Base-by-base conservation (phyloP, 2,888 invertebrate species). In the Nasonia oneida region DNA sequence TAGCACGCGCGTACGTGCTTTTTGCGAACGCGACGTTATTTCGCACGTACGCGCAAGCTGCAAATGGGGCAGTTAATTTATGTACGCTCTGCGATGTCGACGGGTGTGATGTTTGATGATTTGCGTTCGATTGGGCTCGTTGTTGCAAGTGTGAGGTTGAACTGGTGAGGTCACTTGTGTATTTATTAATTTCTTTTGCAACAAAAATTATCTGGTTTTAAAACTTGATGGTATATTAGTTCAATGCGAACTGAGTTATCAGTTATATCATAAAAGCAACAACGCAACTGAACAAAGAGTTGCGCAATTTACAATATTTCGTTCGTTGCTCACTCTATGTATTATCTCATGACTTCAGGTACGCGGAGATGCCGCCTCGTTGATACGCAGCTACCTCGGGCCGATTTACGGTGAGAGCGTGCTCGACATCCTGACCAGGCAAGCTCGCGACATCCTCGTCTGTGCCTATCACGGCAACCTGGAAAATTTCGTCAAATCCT, bases 361-460 rank as follows among this genome's bases (percentile, higher is more conserved):
- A 67, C 88, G 93, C 37, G 91, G 90, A 23, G 93, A 92, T 87
- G 93, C 93, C 64, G 93, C 93, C 14, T 92, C 92, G 57, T 89
- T 96, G 90, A 95, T 96, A 89, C 95, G 96, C 90, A 94, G 93
- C 90, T 95, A 96, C 93, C 95, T 96, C 90, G 95, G 95, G 79
- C 94, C 94, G 88, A 94, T 96, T 91, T 96, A 96, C 93, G 94
- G 95, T 87, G 94, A 95, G 91, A 96, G 95, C 91, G 94, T 94
- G 88, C 94, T 94, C 90, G 94, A 95, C 90, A 94, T 95, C 90
- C 94, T 96, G 91, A 94, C 96, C 89, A 94, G 96, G 83, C 96
- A 96, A 94, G 96, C 96, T 81, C 94, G 96, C 90, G 96, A 96
- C 93, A 94, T 96, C 87, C 94, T 96, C 89, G 95, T 96, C 80